Evolutionary conservation across 2,797 vertebrate species (phyloP), one percentile per base, ranked within the genome.

Genomic region (Anguilla pacifica): DNA sequence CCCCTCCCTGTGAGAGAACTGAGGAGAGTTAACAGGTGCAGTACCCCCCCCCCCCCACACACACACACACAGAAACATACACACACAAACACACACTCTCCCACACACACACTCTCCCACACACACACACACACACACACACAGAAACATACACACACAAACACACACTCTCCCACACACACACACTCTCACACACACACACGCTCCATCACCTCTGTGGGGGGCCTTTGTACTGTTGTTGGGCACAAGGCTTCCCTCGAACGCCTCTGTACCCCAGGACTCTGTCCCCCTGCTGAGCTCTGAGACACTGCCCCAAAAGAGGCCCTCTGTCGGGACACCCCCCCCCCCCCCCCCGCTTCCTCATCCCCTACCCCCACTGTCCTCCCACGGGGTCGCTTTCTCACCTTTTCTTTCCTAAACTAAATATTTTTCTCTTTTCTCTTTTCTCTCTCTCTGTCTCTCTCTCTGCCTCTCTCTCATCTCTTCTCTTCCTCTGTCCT

Each of bases 21-120:
- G 95, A 95, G 96, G 95, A 96, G 96, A 96, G 96, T 97, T 98
- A 98, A 99, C 97, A 98, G 97, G 97, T 98, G 97, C 95, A 95
- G 95, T 51, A 51, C 90, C 91, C 88, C 92, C 90, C 91, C 92
- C 91, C 87, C 79, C 87, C 89, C 61, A 74, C 85, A 49, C 53
- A 79, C 89, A 89, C 88, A 88, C 90, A 86, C 55, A n/a, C n/a
- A n/a, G n/a, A n/a, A n/a, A n/a, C n/a, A n/a, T n/a, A n/a, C n/a
- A n/a, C n/a, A n/a, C n/a, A n/a, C n/a, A n/a, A n/a, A n/a, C n/a
- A n/a, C n/a, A n/a, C n/a, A n/a, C n/a, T n/a, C n/a, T n/a, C n/a
- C n/a, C n/a, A n/a, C n/a, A n/a, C n/a, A n/a, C n/a, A n/a, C n/a
- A n/a, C n/a, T n/a, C n/a, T n/a, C n/a, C n/a, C n/a, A n/a, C n/a